These are phyloP conservation scores for Eubucco bourcierii DNA, from an alignment of 2,113 vertebrate species.

Conservation along the genomic window DNA sequence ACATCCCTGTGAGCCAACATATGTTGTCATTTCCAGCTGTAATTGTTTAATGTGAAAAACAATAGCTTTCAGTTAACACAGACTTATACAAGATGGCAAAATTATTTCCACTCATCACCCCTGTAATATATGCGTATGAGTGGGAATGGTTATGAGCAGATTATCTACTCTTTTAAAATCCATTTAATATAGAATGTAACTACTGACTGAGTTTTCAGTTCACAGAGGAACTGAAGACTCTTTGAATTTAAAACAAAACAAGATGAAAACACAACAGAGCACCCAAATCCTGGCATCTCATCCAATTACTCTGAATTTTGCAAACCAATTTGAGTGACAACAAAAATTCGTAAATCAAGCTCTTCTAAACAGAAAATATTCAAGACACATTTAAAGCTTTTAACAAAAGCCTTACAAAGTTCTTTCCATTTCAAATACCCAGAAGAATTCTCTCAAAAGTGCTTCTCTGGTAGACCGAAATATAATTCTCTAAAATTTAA, in stretches of 20 bases:
- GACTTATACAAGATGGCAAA: not conserved
- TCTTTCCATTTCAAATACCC: not conserved
- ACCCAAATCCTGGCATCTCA: not conserved
- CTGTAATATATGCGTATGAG: not conserved
- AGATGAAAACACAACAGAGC: not conserved
- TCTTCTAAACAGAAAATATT: not conserved
- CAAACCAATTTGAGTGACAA: not conserved
- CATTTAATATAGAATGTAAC: not conserved
- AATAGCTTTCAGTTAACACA: not conserved
- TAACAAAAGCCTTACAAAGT: not conserved
- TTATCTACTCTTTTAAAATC: not conserved
- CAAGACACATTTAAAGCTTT: not conserved
- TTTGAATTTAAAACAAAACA: not conserved
- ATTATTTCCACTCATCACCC: not conserved
- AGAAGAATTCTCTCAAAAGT: not conserved
- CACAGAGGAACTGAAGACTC: not conserved
- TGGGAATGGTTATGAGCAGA: not conserved
- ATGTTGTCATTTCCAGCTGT: slow-evolving; percentile 3
- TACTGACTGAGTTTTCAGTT: not conserved
- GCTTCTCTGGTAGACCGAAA: not conserved
- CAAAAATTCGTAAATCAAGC: not conserved
- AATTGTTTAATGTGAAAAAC: slow-evolving; percentile 9
- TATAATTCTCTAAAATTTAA: not conserved
- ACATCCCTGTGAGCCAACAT: not conserved
- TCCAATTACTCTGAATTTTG: not conserved